These are phyloP conservation scores for Strigamia maritima DNA, from an alignment of 2,888 invertebrate genomes.

Conservation along the genomic window DNA sequence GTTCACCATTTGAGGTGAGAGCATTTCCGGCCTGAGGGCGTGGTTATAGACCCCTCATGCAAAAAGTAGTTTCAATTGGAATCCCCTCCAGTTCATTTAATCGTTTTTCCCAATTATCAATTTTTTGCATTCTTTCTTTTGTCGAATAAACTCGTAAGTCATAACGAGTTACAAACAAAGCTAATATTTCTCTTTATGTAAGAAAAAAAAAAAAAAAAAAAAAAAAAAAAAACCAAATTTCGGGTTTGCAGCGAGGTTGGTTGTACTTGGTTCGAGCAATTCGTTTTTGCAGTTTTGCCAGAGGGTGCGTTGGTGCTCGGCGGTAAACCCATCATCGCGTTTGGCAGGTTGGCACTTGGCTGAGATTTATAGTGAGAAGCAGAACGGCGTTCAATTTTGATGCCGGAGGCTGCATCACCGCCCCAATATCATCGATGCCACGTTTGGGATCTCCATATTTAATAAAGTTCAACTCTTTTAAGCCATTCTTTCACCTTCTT, in stretches of 20 bases:
- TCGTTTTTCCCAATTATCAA: neutral
- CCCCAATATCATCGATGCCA: conserved; percentile 8
- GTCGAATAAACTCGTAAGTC: neutral
- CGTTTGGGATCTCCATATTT: neutral
- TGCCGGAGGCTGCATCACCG: neutral
- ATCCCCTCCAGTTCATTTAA: neutral
- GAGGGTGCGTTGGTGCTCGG: conserved; percentile 12
- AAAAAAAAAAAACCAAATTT: neutral
- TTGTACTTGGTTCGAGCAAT: conserved; percentile 2
- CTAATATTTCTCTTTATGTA: neutral
- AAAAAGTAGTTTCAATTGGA: conserved; percentile 6
- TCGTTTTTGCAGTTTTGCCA: neutral
- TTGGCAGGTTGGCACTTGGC: conserved; percentile 20
- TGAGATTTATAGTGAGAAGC: conserved; percentile 23
- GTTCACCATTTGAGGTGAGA: conserved; percentile 18
- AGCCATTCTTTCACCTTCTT: conserved; percentile 19
- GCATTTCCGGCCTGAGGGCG: conserved; percentile 23
- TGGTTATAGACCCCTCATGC: neutral
- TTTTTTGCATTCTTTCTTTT: neutral
- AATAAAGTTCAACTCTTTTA: conserved; percentile 7
- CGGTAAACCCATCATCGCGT: conserved; percentile 20
- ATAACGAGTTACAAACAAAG: neutral
- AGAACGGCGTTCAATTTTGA: conserved; percentile 19
- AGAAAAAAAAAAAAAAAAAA: no score
- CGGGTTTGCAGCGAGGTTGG: neutral